These are phyloP conservation scores for Mandrillus leucophaeus DNA, from an alignment of 2,113 vertebrate genomes.

Conservation along the genomic window DNA sequence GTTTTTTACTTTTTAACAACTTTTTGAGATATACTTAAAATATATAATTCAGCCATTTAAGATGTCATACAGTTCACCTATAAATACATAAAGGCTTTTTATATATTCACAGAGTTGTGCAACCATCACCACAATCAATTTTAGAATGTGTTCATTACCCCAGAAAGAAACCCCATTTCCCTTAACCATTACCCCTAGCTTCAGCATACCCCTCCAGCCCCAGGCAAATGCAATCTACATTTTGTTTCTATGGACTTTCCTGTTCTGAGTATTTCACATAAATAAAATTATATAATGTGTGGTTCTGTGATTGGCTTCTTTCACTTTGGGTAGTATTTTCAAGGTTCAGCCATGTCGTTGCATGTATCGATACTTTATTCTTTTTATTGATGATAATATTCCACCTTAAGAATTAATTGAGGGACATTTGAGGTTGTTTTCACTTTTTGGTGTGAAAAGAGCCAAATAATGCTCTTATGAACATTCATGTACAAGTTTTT, in stretches of 20 bases:
- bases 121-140: not conserved
- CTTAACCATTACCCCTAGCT: rapidly evolving
- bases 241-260: not conserved
- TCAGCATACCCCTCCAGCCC: rapidly evolving
- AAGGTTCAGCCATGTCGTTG: not conserved
- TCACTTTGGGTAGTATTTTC: not conserved
- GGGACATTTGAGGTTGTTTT: not conserved
- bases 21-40: not conserved
- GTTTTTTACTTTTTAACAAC: too few relatives aligned
- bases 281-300: not conserved
- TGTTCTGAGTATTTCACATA: not conserved
- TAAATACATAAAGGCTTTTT: not conserved
- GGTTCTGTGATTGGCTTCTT: not conserved
- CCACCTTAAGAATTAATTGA: not conserved
- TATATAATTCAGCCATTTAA: not conserved
- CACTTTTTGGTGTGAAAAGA: not conserved
- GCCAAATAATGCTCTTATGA: too few relatives aligned
- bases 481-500: not conserved
- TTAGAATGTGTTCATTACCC: not conserved
- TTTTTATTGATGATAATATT: not conserved
- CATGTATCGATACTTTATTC: rapidly evolving
- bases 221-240: rapidly evolving
- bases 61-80: not conserved
- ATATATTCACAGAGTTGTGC: not conserved
- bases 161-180: not conserved